Base-by-base conservation (phyloP, 2,888 invertebrate genomes). In the Anthoptus insignis region DNA sequence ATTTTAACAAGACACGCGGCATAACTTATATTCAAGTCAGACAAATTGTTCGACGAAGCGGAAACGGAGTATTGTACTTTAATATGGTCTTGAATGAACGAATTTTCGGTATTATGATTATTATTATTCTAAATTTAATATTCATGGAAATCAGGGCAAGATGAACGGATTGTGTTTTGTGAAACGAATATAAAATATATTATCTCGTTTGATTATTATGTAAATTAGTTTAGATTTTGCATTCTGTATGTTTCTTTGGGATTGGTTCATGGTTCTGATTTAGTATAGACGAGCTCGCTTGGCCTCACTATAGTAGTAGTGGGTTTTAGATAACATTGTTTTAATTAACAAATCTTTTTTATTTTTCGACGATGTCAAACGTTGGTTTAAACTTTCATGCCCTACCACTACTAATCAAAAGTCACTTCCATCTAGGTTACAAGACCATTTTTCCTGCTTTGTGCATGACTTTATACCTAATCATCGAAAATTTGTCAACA, bases 41-140 rank as follows among this genome's bases (percentile, higher is more conserved):
- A 81, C 79, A 82, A 82, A 84, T 87, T 87, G 89, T 81, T 85
- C 84, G 85, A 75, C 86, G 87, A 81, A 75, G 81, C 83, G 89
- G 87, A 91, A 92, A 84, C 85, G 83, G 78, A 86, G 89, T 27
- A 27, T 27, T n/a, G 27, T 85, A 79, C 78, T 72, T 22, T 73
- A 80, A 84, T 80, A 74, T 78, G 81, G 81, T 84, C 83, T 79
- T 81, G 80, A 86, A 85, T 87, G 85, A 89, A 85, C 49, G 56
- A 27, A 37, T 49, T 56, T 47, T 13, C 32, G 27, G 56, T 37
- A 85, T 88, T 84, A 87, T 63, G 61, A 87, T 76, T 77, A 83
- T 87, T 86, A 87, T 87, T 87, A 87, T 84, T 86, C 81, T 79
- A 87, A 86, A 88, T 89, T 88, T 87, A 87, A 87, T 89, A 89